These are phyloP conservation scores for Cladopsammia gracilis DNA, from an alignment of 64 coral and sea anemone genomes.

Conservation along the genomic window DNA sequence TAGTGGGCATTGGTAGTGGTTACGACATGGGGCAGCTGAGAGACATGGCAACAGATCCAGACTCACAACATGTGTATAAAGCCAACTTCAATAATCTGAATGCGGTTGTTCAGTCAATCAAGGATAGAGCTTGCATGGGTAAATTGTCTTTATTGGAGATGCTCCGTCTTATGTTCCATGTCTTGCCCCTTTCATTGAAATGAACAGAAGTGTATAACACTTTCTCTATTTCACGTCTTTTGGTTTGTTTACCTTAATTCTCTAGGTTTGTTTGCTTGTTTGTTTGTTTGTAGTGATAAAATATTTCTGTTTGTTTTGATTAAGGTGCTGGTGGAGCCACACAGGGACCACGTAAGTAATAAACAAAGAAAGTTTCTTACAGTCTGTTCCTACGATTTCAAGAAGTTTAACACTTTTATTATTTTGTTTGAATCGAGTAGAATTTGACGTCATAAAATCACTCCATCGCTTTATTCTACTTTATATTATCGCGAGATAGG, in stretches of 20 bases:
- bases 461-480: too few species aligned
- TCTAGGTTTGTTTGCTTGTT: not conserved
- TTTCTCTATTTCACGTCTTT: too few species aligned
- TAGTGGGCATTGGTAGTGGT: slow-evolving; percentile 47
- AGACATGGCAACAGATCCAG: slow-evolving; percentile 62
- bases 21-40: slow-evolving; percentile 14
- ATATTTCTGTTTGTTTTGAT: not conserved
- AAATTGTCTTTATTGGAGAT: not conserved
- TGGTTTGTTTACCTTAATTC: too few species aligned
- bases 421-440: not conserved
- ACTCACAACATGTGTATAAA: slow-evolving; percentile 53
- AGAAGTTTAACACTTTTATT: not conserved
- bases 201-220: too few species aligned
- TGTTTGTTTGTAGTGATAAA: not conserved
- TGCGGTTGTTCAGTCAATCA: slow-evolving; percentile 41
- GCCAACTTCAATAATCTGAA: slow-evolving; percentile 54
- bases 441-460: too few species aligned
- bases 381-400: not conserved
- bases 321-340: not conserved
- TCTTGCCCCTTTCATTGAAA: too few species aligned
- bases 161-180: not conserved
- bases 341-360: not conserved
- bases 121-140: slow-evolving; percentile 73
- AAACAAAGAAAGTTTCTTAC: too few species aligned
- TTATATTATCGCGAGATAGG: too few species aligned